Evolutionary conservation across 2,113 vertebrate genomes (phyloP).

Genomic region (Sylvietta virens): DNA sequence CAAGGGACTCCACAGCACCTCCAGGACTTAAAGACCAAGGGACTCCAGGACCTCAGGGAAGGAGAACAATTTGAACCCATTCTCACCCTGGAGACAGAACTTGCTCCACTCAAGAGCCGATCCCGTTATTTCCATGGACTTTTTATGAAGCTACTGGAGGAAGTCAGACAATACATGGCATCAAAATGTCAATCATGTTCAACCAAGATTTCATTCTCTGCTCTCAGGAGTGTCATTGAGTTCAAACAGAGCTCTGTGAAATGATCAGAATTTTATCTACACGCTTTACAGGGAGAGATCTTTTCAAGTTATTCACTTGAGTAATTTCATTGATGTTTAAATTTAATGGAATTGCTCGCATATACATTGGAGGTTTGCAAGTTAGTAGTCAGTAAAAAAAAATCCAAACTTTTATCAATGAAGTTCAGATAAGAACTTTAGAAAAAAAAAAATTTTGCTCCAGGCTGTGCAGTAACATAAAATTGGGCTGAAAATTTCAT

Average conservation of each 20-base stretch:
- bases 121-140: not conserved
- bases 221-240: not conserved
- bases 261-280: not conserved
- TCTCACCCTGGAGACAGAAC: not conserved
- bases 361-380: not conserved
- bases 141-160: not conserved
- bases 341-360: slow-evolving; percentile 3
- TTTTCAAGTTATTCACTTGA: slow-evolving; percentile 5
- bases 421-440: not conserved
- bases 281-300: not conserved
- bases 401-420: not conserved
- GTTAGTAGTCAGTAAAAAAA: not conserved
- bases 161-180: not conserved
- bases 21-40: too few species aligned
- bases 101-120: not conserved
- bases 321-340: slow-evolving; percentile 36
- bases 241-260: not conserved
- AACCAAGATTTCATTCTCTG: not conserved
- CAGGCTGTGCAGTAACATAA: not conserved
- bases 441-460: not conserved
- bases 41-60: not conserved
- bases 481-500: not conserved
- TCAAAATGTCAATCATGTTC: not conserved
- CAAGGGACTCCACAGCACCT: not conserved
- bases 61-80: not conserved